These are phyloP conservation scores for Nomia melanderi DNA, from an alignment of 1,140 invertebrate genomes.

Conservation along the genomic window DNA sequence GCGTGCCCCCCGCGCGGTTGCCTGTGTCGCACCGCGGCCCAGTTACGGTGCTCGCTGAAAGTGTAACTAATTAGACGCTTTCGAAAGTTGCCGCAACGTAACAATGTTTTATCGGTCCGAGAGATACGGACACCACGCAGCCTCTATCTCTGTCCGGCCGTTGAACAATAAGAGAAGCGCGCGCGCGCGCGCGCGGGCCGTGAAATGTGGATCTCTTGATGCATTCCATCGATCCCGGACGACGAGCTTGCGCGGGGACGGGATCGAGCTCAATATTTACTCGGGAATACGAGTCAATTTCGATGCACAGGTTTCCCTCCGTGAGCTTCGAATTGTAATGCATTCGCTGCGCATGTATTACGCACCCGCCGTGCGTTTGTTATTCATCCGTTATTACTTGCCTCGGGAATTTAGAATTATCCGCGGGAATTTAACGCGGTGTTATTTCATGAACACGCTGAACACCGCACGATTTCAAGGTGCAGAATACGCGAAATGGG, in stretches of 20 bases:
- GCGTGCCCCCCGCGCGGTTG: conserved; percentile 17
- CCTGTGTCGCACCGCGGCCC: conserved; percentile 40
- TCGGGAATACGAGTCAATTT: no score
- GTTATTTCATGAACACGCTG: no score
- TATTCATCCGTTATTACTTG: no score
- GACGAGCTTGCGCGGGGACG: background rate
- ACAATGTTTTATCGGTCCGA: conserved; percentile 46
- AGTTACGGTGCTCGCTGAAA: conserved; percentile 58
- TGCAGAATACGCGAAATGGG: no score
- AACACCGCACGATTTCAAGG: no score
- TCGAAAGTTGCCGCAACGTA: conserved; percentile 62
- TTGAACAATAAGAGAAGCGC: background rate
- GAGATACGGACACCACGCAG: background rate
- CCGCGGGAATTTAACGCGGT: no score
- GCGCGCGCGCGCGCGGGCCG: background rate
- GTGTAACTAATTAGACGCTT: conserved; percentile 66
- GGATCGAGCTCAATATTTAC: no score
- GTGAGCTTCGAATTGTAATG: no score
- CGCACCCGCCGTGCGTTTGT: no score
- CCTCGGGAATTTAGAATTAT: no score
- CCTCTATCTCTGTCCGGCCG: background rate
- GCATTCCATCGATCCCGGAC: conserved; percentile 2
- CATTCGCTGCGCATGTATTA: no score
- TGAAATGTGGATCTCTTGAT: background rate
- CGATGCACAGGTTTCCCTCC: no score